Evolutionary conservation across 2,113 vertebrate species (phyloP), one percentile per base, ranked within the genome.

Genomic region (Nycticryphes semicollaris): DNA sequence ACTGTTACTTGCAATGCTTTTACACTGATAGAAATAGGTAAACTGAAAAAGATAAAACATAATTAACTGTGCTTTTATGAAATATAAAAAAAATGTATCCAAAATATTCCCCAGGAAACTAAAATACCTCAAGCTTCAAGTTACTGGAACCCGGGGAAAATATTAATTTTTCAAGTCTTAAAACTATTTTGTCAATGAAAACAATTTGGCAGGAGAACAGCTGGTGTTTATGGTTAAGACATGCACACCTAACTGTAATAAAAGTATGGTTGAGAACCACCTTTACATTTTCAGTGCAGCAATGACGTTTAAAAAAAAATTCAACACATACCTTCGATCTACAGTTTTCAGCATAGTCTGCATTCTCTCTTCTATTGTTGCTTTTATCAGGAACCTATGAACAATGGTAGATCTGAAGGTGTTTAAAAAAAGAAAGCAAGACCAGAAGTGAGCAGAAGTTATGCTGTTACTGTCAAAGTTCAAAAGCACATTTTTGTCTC

Each of bases 291-390:
- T 67, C n/a, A 67, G 12, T 77, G 21, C 33, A 85, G 54, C 43
- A 67, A 78, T 5, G 4, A 60, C 3, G 4, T 66, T 79, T 62
- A 20, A 2, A 47, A 93, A 91, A 59, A 56, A 64, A 47, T 4
- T 48, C 31, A 69, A 37, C 12, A 70, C 87, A 24, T 96, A 99
- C 99, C 98, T 99, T 94, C 98, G 99, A 85, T 99, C 99, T 23
- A 98, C 99, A 28, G 99, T 99, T 98, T 99, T 99, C 95, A 99
- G 85, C 99, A 99, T 99, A 14, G 98, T 98, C 93, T 99, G 99
- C 99, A 99, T 99, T 95, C 99, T 97, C 94, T 99, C 99, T 96
- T 99, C 99, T 93, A 99, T 99, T 33, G 99, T 99, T 74, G 99
- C 99, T 97, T 99, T 99, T 97, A 99, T 99, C 89, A 99, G 98